Base-by-base conservation (phyloP, 2,797 vertebrate genomes). In the Paguma larvata region DNA sequence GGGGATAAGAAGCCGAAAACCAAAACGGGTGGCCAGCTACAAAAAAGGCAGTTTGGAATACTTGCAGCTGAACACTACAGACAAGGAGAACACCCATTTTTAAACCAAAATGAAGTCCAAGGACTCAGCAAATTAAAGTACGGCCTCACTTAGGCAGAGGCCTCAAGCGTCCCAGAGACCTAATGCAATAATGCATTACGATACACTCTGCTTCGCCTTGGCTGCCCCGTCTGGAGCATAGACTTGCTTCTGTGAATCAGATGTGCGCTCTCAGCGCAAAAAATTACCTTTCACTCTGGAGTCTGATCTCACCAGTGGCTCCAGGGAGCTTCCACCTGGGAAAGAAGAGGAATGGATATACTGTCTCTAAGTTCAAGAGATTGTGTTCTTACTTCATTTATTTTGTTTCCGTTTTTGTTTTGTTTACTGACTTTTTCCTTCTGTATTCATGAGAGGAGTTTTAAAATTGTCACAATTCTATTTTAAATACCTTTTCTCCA, bases 61-160 rank as follows among this genome's bases (percentile, higher is more conserved):
- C 97, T 98, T 99, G 97, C 99, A 99, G 51, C 97, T 99, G 95
- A 99, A 99, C 48, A 99, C 99, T 0, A 98, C 98, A 1, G 99
- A 99, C 94, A 99, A 98, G 59, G 98, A 99, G 83, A 98, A 93
- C 78, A 99, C 99, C 2, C 99, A 99, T 89, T 97, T 99, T 97
- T 99, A 99, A 98, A 96, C 96, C 67, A 51, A n/a, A 41, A 80
- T 73, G 73, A 83, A 34, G 56, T 16, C 48, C 44, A 62, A 70
- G 21, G 41, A 91, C 75, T 68, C 72, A 2, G 15, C 62, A 56
- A 63, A 88, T 65, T 30, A 78, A 78, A 91, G 85, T 19, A 56
- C 27, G 70, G 48, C 70, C 62, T 34, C 27, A 41, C 48, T 10
- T 18, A 30, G 56, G 21, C 51, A 27, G 21, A 0, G 6, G 18